Base-by-base conservation (phyloP, 2,888 invertebrate genomes). In the Suillia variegata region DNA sequence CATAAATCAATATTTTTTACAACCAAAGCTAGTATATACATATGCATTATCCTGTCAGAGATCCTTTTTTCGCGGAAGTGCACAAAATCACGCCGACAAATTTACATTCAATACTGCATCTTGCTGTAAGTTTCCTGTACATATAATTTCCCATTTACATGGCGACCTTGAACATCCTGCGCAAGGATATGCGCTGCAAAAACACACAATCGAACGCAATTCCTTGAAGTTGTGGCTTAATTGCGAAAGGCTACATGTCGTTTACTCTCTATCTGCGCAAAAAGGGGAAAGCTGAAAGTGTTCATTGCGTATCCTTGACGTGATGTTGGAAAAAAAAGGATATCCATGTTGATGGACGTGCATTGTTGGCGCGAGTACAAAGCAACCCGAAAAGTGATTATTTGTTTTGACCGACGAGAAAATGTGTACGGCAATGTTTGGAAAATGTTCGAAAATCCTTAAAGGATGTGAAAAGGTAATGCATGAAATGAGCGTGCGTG, bases 301-400 rank as follows among this genome's bases (percentile, higher is more conserved):
- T 13, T 8, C 38, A 38, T 38, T 6, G n/a, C 38, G 38, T 38
- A 38, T 38, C 38, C 38, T 38, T 38, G n/a, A n/a, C 12, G n/a
- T 74, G 71, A 73, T 62, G 73, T 38, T 65, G 62, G 56, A 13
- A 61, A 61, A n/a, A 13, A 50, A 50, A 24, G 24, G 24, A 24
- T 24, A 24, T 10, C n/a, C 10, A 24, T 38, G n/a, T n/a, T n/a
- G n/a, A n/a, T n/a, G n/a, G 73, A 63, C 12, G 31, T 31, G 58
- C 70, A 74, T 67, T 62, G 68, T 62, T 66, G 64, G n/a, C n/a
- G n/a, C n/a, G 64, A 64, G 66, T 63, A 73, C 73, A 74, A 73
- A 71, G 61, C 67, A 62, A 62, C 67, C 70, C n/a, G n/a, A 71
- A 72, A 75, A 70, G 75, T 72, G 72, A 72, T 72, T 72, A 72